These are phyloP conservation scores for Bellardia pandia DNA, from an alignment of 2,888 invertebrate species.

Conservation along the genomic window DNA sequence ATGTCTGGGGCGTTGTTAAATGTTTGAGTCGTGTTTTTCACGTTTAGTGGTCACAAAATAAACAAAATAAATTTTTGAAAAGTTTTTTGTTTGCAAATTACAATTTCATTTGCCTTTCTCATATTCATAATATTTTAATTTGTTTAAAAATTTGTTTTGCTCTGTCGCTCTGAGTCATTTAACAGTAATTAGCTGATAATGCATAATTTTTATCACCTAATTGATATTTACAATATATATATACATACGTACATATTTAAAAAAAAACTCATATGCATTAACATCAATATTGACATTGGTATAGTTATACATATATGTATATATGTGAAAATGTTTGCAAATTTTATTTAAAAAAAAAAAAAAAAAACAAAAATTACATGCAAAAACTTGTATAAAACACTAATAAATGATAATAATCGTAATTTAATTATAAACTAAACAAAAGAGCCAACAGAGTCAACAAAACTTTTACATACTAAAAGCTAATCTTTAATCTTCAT, in stretches of 20 bases:
- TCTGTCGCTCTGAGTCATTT: conserved; percentile 55
- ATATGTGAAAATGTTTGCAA: neutral
- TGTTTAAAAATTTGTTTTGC: conserved; percentile 14
- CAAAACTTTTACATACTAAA: neutral
- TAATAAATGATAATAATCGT: conserved; percentile 22
- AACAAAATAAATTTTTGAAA: neutral
- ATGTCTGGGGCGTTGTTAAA: neutral
- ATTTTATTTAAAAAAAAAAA: neutral
- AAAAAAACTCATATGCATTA: neutral
- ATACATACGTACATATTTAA: neutral
- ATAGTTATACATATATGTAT: too few relatives aligned
- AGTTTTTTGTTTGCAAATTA: conserved; percentile 6
- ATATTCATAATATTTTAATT: conserved; percentile 26
- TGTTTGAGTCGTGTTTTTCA: conserved; percentile 4
- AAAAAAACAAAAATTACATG: neutral
- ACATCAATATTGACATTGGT: neutral
- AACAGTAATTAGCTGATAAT: conserved; percentile 70
- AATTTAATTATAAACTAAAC: conserved; percentile 21
- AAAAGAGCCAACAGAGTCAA: conserved; percentile 1
- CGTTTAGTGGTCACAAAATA: neutral
- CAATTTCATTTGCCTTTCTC: neutral
- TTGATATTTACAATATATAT: conserved; percentile 48
- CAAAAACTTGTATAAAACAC: conserved; percentile 24
- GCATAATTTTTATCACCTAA: conserved; percentile 63
- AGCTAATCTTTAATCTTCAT: neutral